Percentiles rank a stretch among this genome's conserved stretches.
Evolutionary conservation across 2,888 invertebrate species (phyloP).

Genomic region (Napeogenes inachia): DNA sequence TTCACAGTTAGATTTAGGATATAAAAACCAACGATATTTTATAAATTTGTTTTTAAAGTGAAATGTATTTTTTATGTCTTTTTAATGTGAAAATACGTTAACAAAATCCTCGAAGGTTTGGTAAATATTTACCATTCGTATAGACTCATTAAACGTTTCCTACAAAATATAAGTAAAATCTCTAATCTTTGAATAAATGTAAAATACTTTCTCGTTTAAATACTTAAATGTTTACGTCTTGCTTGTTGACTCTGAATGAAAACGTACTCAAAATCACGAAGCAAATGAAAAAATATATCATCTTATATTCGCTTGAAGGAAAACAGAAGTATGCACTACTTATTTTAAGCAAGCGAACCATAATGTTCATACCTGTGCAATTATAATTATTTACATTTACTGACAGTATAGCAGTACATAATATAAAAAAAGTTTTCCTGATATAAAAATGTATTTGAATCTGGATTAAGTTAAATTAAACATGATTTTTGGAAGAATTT

Average conservation of each 20-base stretch:
- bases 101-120: too few relatives aligned
- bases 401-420: neutral
- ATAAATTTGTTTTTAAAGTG: neutral
- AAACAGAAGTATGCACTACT: neutral
- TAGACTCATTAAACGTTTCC: too few relatives aligned
- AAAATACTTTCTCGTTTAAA: constrained; percentile 2
- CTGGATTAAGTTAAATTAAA: neutral
- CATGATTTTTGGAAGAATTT: neutral
- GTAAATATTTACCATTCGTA: too few relatives aligned
- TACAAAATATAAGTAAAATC: too few relatives aligned
- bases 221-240: neutral
- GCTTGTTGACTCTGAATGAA: neutral
- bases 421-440: neutral
- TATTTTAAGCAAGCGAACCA: constrained; percentile 4
- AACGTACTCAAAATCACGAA: neutral
- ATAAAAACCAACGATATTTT: neutral
- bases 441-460: constrained; percentile 6
- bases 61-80: too few relatives aligned
- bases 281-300: constrained; percentile 1
- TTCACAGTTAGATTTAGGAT: neutral
- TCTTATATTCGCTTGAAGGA: neutral
- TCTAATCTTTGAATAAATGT: too few relatives aligned
- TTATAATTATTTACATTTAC: neutral
- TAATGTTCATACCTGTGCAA: neutral
- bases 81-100: too few relatives aligned